Percentiles rank a stretch among this genome's conserved stretches.
Conservation (phyloP, 2,888 invertebrate genomes). For the Linyphia triangularis region DNA sequence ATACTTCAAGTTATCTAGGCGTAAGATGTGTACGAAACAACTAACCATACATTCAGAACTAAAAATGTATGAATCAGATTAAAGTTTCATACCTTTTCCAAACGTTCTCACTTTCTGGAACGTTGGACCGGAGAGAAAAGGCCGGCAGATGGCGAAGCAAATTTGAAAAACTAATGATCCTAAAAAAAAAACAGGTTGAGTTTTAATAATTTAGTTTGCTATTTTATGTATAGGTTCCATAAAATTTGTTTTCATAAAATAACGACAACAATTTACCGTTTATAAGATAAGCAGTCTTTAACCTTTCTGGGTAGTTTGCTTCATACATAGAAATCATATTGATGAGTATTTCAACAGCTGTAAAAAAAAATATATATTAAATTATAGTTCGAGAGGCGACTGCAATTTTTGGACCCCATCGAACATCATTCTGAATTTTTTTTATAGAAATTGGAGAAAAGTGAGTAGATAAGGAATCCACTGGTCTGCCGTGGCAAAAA, state of each 20-base stretch:
- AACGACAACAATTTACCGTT: conserved; percentile 24
- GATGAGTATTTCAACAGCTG: conserved; percentile 45
- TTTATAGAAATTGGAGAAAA: too few relatives aligned
- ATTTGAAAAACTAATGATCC: conserved; percentile 42
- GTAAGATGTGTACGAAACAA: too few relatives aligned
- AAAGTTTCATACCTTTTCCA: conserved; percentile 49
- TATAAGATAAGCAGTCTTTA: conserved; percentile 46
- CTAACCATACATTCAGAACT: too few relatives aligned
- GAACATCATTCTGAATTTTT: too few relatives aligned
- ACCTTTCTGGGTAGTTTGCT: conserved; percentile 50
- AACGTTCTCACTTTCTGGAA: conserved; percentile 31
- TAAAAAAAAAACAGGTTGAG: neutral
- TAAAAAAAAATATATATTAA: too few relatives aligned
- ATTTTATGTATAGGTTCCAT: neutral
- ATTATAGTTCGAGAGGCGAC: too few relatives aligned
- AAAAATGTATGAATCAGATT: neutral
- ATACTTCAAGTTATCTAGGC: too few relatives aligned
- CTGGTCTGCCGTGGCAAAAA: too few relatives aligned
- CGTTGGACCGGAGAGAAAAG: conserved; percentile 39
- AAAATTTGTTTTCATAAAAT: too few relatives aligned
- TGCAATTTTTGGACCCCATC: too few relatives aligned
- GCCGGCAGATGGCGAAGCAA: conserved; percentile 12
- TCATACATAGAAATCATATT: conserved; percentile 47
- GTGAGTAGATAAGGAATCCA: too few relatives aligned
- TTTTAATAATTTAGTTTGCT: neutral